Base-by-base conservation (phyloP, 2,797 vertebrate species). In the Arrhamphus sclerolepis region DNA sequence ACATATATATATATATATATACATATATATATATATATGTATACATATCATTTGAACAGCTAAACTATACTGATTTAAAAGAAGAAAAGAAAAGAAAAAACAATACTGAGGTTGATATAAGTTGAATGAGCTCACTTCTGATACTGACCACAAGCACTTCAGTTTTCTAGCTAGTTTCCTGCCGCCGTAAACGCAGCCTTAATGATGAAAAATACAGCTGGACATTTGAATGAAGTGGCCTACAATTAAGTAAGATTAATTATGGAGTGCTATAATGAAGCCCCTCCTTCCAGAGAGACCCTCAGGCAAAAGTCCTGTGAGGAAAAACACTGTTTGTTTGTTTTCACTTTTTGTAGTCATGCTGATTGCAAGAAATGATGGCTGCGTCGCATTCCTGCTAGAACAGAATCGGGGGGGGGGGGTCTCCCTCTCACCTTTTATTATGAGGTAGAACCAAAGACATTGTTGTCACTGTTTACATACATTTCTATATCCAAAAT, bases 201-300 rank as follows among this genome's bases (percentile, higher is more conserved):
- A 80, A 87, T 87, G 89, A 83, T 81, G 82, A 87, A 85, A 89
- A 85, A 86, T 86, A 70, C 81, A 78, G 76, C 83, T 9, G 63
- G 69, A 70, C 61, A 43, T 88, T 66, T 67, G 70, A 78, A 80
- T 76, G 62, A 75, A 81, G 63, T 70, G 89, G 80, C 81, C 87
- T 75, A 62, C 83, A 90, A 92, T 92, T 92, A 92, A 76, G 80
- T 75, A 77, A 91, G 90, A 92, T 91, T 89, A 90, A 92, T 93
- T 92, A 90, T 21, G 42, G 64, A 39, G 80, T 51, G 66, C 74
- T 74, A 44, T 58, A 80, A 85, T 88, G 80, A 82, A 72, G 63
- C 77, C 80, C 75, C 71, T 62, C 73, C 80, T 44, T 55, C 7
- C 5, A 0, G 34, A 1, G 22, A 0, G 34, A 53, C 83, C 91